Evolutionary conservation across 2,797 vertebrate genomes (phyloP), one percentile per base, ranked within the genome.

Genomic region (Apodemus agrarius): DNA sequence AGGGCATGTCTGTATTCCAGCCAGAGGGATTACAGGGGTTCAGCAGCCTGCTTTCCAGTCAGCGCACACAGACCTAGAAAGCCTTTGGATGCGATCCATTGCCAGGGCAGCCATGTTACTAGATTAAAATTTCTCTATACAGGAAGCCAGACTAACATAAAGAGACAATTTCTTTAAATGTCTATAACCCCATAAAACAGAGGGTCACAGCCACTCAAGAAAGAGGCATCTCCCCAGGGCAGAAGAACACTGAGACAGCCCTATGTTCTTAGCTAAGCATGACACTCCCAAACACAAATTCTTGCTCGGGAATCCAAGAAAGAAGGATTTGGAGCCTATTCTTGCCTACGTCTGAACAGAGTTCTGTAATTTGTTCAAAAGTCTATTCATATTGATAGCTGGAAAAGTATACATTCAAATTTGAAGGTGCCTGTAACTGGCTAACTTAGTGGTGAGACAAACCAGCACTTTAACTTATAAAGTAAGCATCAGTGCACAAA

Each of bases 301-400:
- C 34, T 59, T 74, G 37, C 61, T 57, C 12, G 37, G 13, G 37
- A 88, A 29, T 82, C 14, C 46, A 46, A 87, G 61, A 91, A 82
- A 40, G 10, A 74, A 85, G 34, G 52, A 75, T 90, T 52, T 52
- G 3, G 14, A 37, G 7, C 43, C 1, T 37, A 90, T 31, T 57
- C 43, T 63, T 89, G 43, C 14, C 72, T 86, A 69, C 43, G 40
- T 76, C 54, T 80, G 86, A 67, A 67, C 26, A 85, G 54, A 96
- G 59, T 82, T 91, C n/a, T 2, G 5, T 12, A 54, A 54, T 93
- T 89, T 69, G 40, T 75, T 82, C 29, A 52, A 92, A 96, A 96
- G 74, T 82, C 26, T 81, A 76, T 16, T 84, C 37, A 80, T 74
- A 84, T 94, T 95, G 79, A 82, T 3, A 92, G 74, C 26, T 21